phyloP scores from a whole-genome alignment of 2,888 invertebrate species.

The Drosophila kambysellisi region DNA sequence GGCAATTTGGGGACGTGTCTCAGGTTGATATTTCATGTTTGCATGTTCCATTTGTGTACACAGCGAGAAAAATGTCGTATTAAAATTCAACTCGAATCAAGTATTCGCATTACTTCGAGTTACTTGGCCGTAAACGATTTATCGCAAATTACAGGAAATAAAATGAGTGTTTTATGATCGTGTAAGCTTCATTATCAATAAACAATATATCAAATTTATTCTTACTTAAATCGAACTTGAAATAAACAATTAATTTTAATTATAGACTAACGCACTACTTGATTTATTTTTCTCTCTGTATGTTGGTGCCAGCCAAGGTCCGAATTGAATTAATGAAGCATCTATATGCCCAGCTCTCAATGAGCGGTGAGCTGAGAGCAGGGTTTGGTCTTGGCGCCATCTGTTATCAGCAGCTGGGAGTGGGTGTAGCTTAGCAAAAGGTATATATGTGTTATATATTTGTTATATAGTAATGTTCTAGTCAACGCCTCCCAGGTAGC shows the following conservation, averaged over 20 bases:
- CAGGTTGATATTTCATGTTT: slow-evolving; percentile 72
- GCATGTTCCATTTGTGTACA: slow-evolving; percentile 58
- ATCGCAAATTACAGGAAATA: background rate
- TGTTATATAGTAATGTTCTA: slow-evolving; percentile 1
- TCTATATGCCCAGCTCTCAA: slow-evolving; percentile 23
- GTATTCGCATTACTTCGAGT: background rate
- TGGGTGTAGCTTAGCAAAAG: slow-evolving; percentile 7
- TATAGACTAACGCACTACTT: background rate
- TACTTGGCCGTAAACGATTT: background rate
- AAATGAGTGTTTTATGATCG: background rate
- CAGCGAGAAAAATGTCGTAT: background rate
- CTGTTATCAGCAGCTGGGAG: slow-evolving; percentile 33
- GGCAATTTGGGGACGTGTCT: slow-evolving; percentile 73
- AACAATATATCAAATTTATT: background rate
- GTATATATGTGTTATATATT: background rate
- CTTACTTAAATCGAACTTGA: background rate
- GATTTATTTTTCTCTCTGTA: slow-evolving; percentile 4
- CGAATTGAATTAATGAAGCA: slow-evolving; percentile 30
- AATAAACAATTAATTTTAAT: background rate
- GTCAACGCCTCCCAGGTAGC: slow-evolving; percentile 31
- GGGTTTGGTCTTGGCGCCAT: slow-evolving; percentile 54
- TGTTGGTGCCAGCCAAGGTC: background rate
- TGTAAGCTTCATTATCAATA: background rate
- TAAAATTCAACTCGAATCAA: background rate
- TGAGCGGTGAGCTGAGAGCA: slow-evolving; percentile 7